Conservation (phyloP, 2,888 invertebrate genomes). For the Subacronicta megacephala region DNA sequence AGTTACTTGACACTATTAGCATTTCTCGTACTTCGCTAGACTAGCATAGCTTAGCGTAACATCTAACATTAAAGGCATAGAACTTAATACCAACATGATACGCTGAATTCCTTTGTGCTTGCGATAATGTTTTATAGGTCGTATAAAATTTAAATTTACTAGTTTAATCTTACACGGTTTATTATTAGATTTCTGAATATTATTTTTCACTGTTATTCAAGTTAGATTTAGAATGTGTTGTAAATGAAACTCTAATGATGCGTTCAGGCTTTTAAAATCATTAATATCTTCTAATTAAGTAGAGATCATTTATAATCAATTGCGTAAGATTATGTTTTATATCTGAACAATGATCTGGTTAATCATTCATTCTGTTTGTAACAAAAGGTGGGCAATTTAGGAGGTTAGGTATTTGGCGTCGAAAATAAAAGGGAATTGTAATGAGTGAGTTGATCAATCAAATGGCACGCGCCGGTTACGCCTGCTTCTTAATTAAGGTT, state of each 20-base stretch:
- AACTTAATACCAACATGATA: conserved; percentile 51
- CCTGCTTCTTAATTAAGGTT: conserved; percentile 53
- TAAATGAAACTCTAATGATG: conserved; percentile 22
- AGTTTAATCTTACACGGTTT: not conserved
- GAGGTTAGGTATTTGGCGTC: conserved; percentile 45
- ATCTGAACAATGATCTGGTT: conserved; percentile 56
- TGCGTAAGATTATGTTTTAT: conserved; percentile 45
- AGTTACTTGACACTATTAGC: conserved; percentile 59
- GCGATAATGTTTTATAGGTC: conserved; percentile 35
- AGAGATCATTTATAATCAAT: conserved; percentile 42
- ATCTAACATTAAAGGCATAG: conserved; percentile 62
- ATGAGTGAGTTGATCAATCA: conserved; percentile 75
- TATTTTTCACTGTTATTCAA: conserved; percentile 6
- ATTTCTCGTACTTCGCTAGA: conserved; percentile 37
- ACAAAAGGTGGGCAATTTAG: conserved; percentile 66
- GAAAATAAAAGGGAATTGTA: conserved; percentile 64
- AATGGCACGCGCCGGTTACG: conserved; percentile 74
- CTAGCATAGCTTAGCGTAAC: conserved; percentile 58
- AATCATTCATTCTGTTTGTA: conserved; percentile 67
- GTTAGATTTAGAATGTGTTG: not conserved
- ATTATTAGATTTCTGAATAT: conserved; percentile 4
- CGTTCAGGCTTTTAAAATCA: conserved; percentile 13
- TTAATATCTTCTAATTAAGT: conserved; percentile 43
- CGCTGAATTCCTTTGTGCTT: conserved; percentile 57
- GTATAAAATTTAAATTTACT: conserved; percentile 23